phyloP scores from a whole-genome alignment of 64 coral and sea anemone species.

The Pachyseris speciosa region DNA sequence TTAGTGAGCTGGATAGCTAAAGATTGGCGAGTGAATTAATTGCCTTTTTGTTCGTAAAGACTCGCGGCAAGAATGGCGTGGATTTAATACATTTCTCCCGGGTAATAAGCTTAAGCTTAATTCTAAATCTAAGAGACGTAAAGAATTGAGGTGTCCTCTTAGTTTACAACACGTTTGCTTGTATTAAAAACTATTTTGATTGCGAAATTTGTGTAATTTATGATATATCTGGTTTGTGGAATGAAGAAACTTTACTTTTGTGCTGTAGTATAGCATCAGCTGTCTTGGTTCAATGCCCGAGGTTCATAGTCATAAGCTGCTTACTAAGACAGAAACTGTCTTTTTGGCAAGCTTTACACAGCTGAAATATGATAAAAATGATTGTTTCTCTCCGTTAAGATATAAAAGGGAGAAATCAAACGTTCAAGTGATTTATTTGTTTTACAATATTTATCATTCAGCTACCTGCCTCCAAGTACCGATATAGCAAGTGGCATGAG shows the following conservation, averaged over 20 bases:
- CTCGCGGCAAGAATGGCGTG: background rate
- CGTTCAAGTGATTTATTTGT: background rate
- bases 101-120: background rate
- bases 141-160: background rate
- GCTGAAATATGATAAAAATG: no score
- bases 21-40: background rate
- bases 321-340: no score
- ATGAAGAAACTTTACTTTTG: no score
- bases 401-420: background rate
- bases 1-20: background rate
- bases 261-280: no score
- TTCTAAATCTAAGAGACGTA: no score
- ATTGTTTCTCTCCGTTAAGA: background rate
- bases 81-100: background rate
- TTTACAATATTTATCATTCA: conserved; percentile 30
- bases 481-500: conserved; percentile 99
- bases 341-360: no score
- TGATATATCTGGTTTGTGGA: no score
- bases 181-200: background rate
- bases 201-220: background rate
- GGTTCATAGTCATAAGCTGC: no score
- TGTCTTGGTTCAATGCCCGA: no score
- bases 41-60: background rate
- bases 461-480: conserved; percentile 87
- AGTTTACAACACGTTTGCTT: background rate